These are phyloP conservation scores for Lasioglossum marginatum DNA, from an alignment of 2,888 invertebrate genomes.

Conservation along the genomic window DNA sequence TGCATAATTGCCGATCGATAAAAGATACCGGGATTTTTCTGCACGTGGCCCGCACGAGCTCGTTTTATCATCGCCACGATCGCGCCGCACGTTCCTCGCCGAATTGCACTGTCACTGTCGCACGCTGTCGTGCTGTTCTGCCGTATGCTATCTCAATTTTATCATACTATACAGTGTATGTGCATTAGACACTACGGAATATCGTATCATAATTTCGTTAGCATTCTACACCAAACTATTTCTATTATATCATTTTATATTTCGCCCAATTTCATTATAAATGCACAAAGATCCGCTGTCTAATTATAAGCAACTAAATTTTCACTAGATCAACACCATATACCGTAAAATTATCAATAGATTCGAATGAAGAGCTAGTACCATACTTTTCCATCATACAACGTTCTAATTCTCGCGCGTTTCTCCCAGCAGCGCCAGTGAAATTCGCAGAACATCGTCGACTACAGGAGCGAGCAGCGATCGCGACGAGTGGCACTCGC, in stretches of 20 bases:
- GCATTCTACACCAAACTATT: background rate
- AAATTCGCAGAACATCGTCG: background rate
- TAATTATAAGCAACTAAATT: too few species aligned
- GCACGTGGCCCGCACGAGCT: background rate
- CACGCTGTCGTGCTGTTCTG: background rate
- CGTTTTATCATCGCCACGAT: background rate
- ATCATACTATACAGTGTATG: background rate
- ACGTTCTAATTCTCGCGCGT: too few species aligned
- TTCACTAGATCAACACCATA: too few species aligned
- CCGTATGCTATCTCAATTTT: background rate
- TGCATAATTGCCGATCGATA: conserved; percentile 1
- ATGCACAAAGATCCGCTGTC: too few species aligned
- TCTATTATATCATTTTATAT: background rate
- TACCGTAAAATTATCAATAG: too few species aligned
- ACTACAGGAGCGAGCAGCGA: background rate
- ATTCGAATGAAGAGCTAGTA: background rate
- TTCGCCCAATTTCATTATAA: too few species aligned
- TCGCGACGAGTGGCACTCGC: background rate
- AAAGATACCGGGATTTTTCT: background rate
- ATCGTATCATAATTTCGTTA: background rate
- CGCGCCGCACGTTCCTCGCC: background rate
- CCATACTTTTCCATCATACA: background rate
- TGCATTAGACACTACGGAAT: background rate
- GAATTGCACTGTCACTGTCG: background rate
- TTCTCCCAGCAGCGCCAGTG: background rate